These are phyloP conservation scores for Galerucella pusilla DNA, from an alignment of 2,888 invertebrate species.

Conservation along the genomic window DNA sequence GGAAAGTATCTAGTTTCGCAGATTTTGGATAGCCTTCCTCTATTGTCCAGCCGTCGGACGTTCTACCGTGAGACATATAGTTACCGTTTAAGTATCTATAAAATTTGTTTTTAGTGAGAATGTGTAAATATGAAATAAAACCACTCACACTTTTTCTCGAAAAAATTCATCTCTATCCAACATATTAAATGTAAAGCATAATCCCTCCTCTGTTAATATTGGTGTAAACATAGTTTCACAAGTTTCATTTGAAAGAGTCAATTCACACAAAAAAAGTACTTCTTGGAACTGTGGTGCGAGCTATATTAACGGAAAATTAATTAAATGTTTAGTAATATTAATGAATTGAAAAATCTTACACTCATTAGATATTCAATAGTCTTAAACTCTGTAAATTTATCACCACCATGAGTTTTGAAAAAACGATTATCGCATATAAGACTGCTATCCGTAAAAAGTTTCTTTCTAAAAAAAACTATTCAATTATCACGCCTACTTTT, in stretches of 20 bases:
- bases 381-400: constrained; percentile 66
- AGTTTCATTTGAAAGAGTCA: constrained; percentile 63
- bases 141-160: constrained; percentile 68
- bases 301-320: constrained; percentile 46
- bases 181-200: constrained; percentile 80
- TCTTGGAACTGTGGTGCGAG: constrained; percentile 61
- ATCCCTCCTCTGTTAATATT: constrained; percentile 77
- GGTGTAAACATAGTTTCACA: constrained; percentile 73
- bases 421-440: constrained; percentile 73
- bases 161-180: constrained; percentile 72
- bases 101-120: not conserved
- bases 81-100: constrained; percentile 55
- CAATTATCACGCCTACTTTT: not conserved
- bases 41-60: constrained; percentile 70
- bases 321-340: not conserved
- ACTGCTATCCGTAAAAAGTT: constrained; percentile 68
- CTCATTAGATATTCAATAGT: constrained; percentile 70
- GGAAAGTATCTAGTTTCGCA: constrained; percentile 70
- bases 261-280: constrained; percentile 63
- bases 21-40: constrained; percentile 72
- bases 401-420: constrained; percentile 67
- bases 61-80: constrained; percentile 55
- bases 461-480: constrained; percentile 59
- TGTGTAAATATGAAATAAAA: not conserved
- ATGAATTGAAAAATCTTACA: constrained; percentile 58